Evolutionary conservation across 2,888 invertebrate genomes (phyloP).

Genomic region (Gymnosoma rotundatum): DNA sequence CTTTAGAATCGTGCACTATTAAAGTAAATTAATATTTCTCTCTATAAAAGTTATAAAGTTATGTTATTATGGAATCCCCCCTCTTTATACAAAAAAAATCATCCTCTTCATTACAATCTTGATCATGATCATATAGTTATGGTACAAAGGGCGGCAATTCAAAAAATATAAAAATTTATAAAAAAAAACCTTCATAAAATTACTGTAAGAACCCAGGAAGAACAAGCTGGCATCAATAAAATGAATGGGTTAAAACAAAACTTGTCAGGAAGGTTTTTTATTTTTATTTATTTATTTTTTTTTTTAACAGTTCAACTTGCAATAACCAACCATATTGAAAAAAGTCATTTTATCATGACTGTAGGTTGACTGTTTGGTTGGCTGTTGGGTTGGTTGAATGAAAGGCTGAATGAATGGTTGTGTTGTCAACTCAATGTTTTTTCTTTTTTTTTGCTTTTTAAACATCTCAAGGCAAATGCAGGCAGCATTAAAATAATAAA

Average conservation of each 20-base stretch:
- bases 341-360: constrained; percentile 51
- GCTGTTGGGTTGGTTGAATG: constrained; percentile 26
- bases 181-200: constrained; percentile 31
- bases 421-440: constrained; percentile 23
- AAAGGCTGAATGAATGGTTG: constrained; percentile 29
- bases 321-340: constrained; percentile 17
- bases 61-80: neutral
- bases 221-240: constrained; percentile 4
- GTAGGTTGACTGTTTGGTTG: constrained; percentile 41
- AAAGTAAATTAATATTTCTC: no score
- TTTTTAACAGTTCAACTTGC: constrained; percentile 27
- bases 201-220: constrained; percentile 9
- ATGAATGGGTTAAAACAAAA: constrained; percentile 54
- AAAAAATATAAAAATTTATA: constrained; percentile 39
- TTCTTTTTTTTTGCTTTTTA: constrained; percentile 25
- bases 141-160: constrained; percentile 48
- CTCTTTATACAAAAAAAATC: constrained; percentile 15
- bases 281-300: neutral
- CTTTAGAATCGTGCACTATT: no score
- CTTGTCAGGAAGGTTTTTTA: constrained; percentile 53
- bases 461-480: constrained; percentile 64
- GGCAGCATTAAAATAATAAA: constrained; percentile 50
- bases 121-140: constrained; percentile 42
- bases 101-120: constrained; percentile 37
- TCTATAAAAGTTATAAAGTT: no score